Base-by-base conservation (phyloP, 2,113 vertebrate genomes). In the Pangasianodon hypophthalmus region DNA sequence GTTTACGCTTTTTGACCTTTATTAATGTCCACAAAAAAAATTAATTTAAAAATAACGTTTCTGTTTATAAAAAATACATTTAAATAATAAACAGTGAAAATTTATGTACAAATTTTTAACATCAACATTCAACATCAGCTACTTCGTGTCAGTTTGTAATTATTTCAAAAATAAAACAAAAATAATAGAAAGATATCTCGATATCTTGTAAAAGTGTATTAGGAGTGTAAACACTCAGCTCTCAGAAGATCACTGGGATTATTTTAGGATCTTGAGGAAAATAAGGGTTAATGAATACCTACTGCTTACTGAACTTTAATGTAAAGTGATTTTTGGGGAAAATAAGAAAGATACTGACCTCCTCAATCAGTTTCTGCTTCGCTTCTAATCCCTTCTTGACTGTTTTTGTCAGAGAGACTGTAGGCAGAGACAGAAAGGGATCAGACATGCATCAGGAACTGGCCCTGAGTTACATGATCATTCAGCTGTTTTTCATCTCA, bases 371-470 rank as follows among this genome's bases (percentile, higher is more conserved):
- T 80, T 95, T 97, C 94, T 98, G 98, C 89, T 98, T 98, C 14
- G 95, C 91, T 93, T 97, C 95, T 84, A 98, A 92, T 0, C 98
- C 97, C 83, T 98, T 98, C 95, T 98, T 98, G 86, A 94, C 90
- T 21, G 97, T 98, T 95, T 97, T 98, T 11, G 98, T 98, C 92
- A 98, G 95, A 11, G 97, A 98, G 91, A 98, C 98, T 98, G 91
- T 0, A 41, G 18, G 90, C 0, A 89, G 9, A 86, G 73, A 91
- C 2, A 85, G 62, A 90, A 46, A 37, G 46, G 3, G 4, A 24
- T 67, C 21, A 7, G 80, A 32, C 62, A 4, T 8, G 4, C 46
- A 4, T 8, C 64, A 16, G 14, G 4, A 62, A 4, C 83, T 5
- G 58, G 1, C 29, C 6, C 58, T 60, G 21, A 14, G 44, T 2